Evolutionary conservation across 2,113 vertebrate genomes (phyloP).

Genomic region (Ondatra zibethicus): DNA sequence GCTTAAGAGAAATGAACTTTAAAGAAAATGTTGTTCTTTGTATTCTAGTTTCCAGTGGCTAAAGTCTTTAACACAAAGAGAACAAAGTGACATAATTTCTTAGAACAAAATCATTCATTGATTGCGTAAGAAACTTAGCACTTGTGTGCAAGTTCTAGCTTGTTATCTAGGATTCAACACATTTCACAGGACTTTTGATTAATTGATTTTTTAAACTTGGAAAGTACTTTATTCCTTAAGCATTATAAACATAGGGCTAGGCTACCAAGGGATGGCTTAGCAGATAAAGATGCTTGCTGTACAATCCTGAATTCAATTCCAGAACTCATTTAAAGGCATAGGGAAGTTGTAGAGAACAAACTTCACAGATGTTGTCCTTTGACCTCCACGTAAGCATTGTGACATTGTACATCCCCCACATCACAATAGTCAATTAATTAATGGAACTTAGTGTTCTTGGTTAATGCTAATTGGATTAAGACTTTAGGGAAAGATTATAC

Average conservation of each 20-base stretch:
- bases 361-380: not conserved
- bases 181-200: constrained; percentile 54
- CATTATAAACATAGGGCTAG: not conserved
- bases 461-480: constrained; percentile 15
- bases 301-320: not conserved
- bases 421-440: not conserved
- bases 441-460: constrained; percentile 20
- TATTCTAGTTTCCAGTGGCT: constrained; percentile 22
- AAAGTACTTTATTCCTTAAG: constrained; percentile 56
- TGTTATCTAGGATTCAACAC: constrained; percentile 54
- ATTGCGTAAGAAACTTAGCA: constrained; percentile 20
- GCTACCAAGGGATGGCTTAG: not conserved
- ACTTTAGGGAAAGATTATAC: not conserved
- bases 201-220: constrained; percentile 64
- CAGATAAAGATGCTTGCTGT: not conserved
- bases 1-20: not conserved
- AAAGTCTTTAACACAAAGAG: constrained; percentile 57
- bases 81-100: constrained; percentile 27
- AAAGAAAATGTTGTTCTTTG: constrained; percentile 8
- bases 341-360: not conserved
- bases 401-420: not conserved
- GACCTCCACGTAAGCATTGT: not conserved
- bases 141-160: constrained; percentile 54
- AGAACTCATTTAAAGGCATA: not conserved
- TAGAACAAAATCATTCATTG: constrained; percentile 46